These are phyloP conservation scores for Bombus breviceps DNA, from an alignment of 1,140 invertebrate species.

Conservation along the genomic window DNA sequence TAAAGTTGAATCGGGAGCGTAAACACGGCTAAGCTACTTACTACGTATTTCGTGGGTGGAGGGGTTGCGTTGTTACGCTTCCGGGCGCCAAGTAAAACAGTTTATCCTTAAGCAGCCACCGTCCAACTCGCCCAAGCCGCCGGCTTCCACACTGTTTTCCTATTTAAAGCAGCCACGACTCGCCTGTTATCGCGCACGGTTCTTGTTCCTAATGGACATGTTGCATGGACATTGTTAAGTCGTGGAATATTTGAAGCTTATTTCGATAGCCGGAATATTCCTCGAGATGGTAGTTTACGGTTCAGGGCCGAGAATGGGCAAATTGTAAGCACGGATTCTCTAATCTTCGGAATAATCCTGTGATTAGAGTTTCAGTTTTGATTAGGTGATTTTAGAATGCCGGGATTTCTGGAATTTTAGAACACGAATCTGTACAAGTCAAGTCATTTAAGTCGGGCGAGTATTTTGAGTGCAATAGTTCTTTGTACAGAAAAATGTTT, in stretches of 20 bases:
- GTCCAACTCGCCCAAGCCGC: neutral
- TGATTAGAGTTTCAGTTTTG: neutral
- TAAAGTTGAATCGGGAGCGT: slow-evolving; percentile 62
- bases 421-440: too few species aligned
- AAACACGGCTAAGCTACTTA: slow-evolving; percentile 62
- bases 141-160: neutral
- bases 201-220: slow-evolving; percentile 13
- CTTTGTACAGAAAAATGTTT: neutral
- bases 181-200: slow-evolving; percentile 1
- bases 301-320: neutral
- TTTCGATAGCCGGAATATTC: neutral
- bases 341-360: neutral
- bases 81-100: slow-evolving; percentile 50
- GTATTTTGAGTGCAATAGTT: neutral
- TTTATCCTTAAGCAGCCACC: slow-evolving; percentile 37
- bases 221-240: neutral
- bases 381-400: too few species aligned
- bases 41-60: slow-evolving; percentile 40
- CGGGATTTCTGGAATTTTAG: neutral
- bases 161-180: slow-evolving; percentile 17
- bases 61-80: slow-evolving; percentile 27
- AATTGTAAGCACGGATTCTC: neutral
- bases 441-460: neutral
- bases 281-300: neutral
- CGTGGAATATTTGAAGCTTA: slow-evolving; percentile 5